phyloP scores from a whole-genome alignment of 2,888 invertebrate species.

The Dichetophora obliterata region DNA sequence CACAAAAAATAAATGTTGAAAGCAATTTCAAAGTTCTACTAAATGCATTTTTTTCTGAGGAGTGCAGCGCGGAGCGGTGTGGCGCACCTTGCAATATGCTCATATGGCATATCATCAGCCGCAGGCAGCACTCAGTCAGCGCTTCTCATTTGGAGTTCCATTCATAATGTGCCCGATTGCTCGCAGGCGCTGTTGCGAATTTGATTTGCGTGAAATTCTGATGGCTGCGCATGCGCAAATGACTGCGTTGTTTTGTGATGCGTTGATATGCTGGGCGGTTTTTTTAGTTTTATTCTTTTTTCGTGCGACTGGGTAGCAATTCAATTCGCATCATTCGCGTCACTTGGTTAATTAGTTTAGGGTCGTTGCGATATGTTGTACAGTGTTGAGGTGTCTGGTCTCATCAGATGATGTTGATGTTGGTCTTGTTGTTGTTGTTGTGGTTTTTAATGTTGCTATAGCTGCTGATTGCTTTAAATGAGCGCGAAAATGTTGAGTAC shows the following conservation, averaged over 20 bases:
- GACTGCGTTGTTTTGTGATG: not conserved
- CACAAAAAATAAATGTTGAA: not conserved
- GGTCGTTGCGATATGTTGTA: conserved; percentile 36
- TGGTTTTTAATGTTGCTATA: conserved; percentile 45
- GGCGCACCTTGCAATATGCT: conserved; percentile 10
- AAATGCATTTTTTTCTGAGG: conserved; percentile 8
- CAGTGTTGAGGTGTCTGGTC: no score
- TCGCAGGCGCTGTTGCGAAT: conserved; percentile 10
- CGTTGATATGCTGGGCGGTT: conserved; percentile 20
- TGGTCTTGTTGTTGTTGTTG: no score
- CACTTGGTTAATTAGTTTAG: conserved; percentile 27
- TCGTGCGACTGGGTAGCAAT: not conserved
- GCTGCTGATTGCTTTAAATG: conserved; percentile 30
- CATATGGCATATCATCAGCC: not conserved
- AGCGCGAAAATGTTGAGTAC: conserved; percentile 31
- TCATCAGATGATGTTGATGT: conserved; percentile 28
- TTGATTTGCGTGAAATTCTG: conserved; percentile 32
- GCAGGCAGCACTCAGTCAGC: not conserved
- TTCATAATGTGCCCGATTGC: conserved; percentile 2
- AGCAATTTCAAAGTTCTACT: conserved; percentile 11
- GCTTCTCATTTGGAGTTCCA: not conserved
- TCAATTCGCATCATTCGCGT: conserved; percentile 27
- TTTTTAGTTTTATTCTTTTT: not conserved
- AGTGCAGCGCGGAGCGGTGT: not conserved
- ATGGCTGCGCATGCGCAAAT: conserved; percentile 25